A percentile compares a stretch with the other conserved stretches of the same genome.
phyloP scores from a whole-genome alignment of 2,888 invertebrate species.

The Carterocephalus palaemon region DNA sequence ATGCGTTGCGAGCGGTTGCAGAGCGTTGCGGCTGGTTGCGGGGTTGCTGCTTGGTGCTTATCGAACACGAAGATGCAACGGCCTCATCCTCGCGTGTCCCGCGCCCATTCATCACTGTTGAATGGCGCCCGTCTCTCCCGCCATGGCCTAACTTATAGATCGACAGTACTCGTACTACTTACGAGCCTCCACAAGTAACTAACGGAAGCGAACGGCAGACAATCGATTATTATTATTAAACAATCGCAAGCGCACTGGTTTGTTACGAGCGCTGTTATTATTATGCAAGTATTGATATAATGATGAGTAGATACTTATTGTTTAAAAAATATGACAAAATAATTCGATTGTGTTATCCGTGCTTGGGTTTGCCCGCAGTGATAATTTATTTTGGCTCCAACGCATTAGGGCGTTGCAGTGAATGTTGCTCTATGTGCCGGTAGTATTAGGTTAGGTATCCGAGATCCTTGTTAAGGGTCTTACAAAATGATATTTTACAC shows the following conservation, averaged over 20 bases:
- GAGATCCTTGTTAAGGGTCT: too few relatives aligned
- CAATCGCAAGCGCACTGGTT: conserved; percentile 27
- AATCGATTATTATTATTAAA: conserved; percentile 33
- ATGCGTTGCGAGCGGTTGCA: conserved; percentile 2
- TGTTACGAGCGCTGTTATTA: conserved; percentile 25
- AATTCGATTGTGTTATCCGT: conserved; percentile 29
- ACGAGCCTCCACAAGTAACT: conserved; percentile 8
- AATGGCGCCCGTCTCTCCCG: conserved; percentile 6
- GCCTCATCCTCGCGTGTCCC: conserved; percentile 8
- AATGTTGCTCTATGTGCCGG: too few relatives aligned
- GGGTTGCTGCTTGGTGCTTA: conserved; percentile 3
- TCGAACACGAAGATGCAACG: conserved; percentile 15
- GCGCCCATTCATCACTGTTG: conserved; percentile 4
- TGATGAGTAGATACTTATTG: conserved; percentile 19
- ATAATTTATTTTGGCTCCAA: too few relatives aligned
- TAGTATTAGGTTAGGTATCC: too few relatives aligned
- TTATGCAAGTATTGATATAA: conserved; percentile 30
- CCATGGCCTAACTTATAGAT: conserved; percentile 6
- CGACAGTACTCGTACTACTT: conserved; percentile 7
- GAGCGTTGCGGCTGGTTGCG: too few relatives aligned
- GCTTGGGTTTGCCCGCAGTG: conserved; percentile 14
- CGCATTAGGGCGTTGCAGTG: too few relatives aligned
- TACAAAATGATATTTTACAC: too few relatives aligned
- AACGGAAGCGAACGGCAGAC: conserved; percentile 29
- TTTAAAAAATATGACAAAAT: conserved; percentile 26